Evolutionary conservation across 2,888 invertebrate genomes (phyloP), one percentile per base, ranked within the genome.

Genomic region (Netelia fuscicornis): DNA sequence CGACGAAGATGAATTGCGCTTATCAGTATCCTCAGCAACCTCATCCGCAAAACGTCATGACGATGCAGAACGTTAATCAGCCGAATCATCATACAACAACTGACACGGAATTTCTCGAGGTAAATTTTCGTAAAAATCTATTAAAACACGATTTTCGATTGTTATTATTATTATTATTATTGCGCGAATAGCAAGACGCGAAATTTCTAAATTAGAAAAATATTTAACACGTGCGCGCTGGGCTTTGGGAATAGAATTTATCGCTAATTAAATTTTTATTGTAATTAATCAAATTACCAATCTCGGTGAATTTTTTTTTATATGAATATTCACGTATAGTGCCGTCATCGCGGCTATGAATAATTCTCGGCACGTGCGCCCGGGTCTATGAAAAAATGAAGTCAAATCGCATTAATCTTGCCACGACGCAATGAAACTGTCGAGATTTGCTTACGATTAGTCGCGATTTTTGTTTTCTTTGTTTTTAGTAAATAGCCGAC

Each of bases 31-130:
- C 93, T 48, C 92, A 93, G 70, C 89, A 90, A 13, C 89, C 90
- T 65, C 93, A 93, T 88, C 92, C 93, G 10, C 93, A 93, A 64
- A 91, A 92, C 83, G 89, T 91, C 48, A 91, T 93, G 90, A 89
- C 90, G 42, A 92, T 93, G 87, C 89, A 90, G 56, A 91, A 91
- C 72, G 85, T 88, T 48, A 88, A 90, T 75, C 92, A 92, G 71
- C 88, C 86, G 82, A 91, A 90, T 80, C 91, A 91, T 83, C 90
- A 92, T 78, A 86, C 89, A 60, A 23, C 88, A 2, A 85, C 90
- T 72, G 92, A 93, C 79, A 91, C 91, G 2, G 93, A 93, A 74
- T 94, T 92, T 77, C 86, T 93, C 9, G 93, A 93, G 93, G 93
- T 93, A 93, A 89, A 60, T 86, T 75, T 68, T 17, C 0, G 0